Conservation (phyloP, 2,113 vertebrate genomes). For the Phoxinus phoxinus region DNA sequence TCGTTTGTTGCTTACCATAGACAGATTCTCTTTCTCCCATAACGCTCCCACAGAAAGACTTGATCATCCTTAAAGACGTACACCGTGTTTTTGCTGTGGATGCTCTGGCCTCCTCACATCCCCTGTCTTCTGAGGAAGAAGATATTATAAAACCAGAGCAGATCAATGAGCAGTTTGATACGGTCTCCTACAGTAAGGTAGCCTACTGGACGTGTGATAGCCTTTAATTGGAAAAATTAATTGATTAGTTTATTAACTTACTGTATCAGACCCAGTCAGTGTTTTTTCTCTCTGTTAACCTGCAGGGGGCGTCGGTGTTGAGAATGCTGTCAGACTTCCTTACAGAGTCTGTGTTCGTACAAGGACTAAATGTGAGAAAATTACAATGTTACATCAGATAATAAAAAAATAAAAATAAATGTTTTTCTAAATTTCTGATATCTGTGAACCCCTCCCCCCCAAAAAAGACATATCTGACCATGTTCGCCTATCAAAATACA, state of each 20-base stretch:
- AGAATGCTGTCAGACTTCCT: constrained; percentile 93
- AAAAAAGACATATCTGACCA: constrained; percentile 75
- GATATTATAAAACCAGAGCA: constrained; percentile 86
- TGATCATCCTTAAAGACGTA: constrained; percentile 84
- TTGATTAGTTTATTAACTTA: not conserved
- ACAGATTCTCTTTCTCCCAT: not conserved
- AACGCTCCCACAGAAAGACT: constrained; percentile 79
- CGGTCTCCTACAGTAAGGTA: constrained; percentile 95
- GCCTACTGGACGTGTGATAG: not conserved
- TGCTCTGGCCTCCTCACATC: constrained; percentile 87
- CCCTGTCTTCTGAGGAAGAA: constrained; percentile 77
- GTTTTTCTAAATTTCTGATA: not conserved
- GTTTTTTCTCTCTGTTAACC: not conserved
- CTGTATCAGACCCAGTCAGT: not conserved
- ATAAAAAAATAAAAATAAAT: not conserved
- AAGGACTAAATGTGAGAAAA: constrained; percentile 82
- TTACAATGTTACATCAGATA: not conserved
- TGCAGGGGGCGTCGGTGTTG: constrained; percentile 87
- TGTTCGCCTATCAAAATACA: constrained; percentile 81
- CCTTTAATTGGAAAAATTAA: too few relatives aligned
- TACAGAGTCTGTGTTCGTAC: constrained; percentile 79
- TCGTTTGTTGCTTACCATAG: too few relatives aligned
- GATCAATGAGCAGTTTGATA: constrained; percentile 90
- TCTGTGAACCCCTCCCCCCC: not conserved
- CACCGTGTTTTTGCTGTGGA: constrained; percentile 85